Base-by-base conservation (phyloP, 1,140 invertebrate genomes). In the Samia ricini region DNA sequence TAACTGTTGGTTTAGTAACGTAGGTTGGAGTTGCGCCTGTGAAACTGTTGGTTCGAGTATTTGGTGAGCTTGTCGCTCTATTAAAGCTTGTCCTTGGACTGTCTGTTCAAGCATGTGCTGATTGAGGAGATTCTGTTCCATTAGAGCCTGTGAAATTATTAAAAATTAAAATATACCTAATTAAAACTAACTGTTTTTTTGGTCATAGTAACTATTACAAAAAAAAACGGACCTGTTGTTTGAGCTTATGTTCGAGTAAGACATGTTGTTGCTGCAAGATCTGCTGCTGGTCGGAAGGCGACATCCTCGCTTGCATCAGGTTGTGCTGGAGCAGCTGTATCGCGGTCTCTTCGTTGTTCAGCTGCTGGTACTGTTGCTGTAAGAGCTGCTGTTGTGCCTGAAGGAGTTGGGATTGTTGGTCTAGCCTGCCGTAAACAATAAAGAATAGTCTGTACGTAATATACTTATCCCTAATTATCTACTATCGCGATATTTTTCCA, bases 71-170 rank as follows among this genome's bases (percentile, higher is more conserved):
- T 91, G 91, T 54, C 90, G 86, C 23, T 86, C 82, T 55, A 89
- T 83, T 18, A 85, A 55, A 10, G 56, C 72, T 51, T 88, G 83
- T 24, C 90, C 88, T 64, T 90, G 91, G 8, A 90, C 88, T 7
- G 90, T 78, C 55, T 92, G 91, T 59, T 93, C 92, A 15, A 92
- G 85, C 76, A 93, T 92, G 48, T 92, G 92, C 67, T 93, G 92
- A 50, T 91, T 93, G 2, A 92, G 89, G 15, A 93, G 91, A 76
- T 92, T 92, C 71, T 93, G 92, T 33, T 93, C 92, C 65, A 92
- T 91, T 67, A 91, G 79, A 55, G 80, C 86, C 72, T 86, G 80
- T 20, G 42, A 62, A 4, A 36, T 59, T 8, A n/a, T n/a, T n/a
- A 42, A 23, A 36, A 56, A 49, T 8, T 3, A 26, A 26, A 26